Evolutionary conservation across 2,797 vertebrate species (phyloP), one percentile per base, ranked within the genome.

Genomic region (Microchirus variegatus): DNA sequence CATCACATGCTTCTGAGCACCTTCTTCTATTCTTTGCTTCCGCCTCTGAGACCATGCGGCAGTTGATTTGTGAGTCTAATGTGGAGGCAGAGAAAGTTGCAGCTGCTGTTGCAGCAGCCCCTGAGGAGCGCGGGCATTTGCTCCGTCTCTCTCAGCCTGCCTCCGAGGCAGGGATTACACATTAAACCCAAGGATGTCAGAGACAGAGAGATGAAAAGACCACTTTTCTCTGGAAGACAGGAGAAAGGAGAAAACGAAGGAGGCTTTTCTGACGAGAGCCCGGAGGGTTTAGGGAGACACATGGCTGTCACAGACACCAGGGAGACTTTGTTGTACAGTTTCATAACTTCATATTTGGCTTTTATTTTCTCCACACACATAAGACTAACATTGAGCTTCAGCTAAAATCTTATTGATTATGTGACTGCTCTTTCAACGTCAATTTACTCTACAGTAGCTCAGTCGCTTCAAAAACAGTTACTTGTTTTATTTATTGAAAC

Each of bases 31-130:
- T 75, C 65, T 35, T 51, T 48, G 62, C 43, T 12, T 60, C 70
- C 72, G 68, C 75, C 74, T 80, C 36, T 2, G 82, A 83, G 80
- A 77, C 69, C 19, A 49, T 16, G 59, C 14, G 16, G 59, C 56
- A 45, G 63, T 79, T 56, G 52, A 83, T 88, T 87, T 90, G 83
- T 77, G 81, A 88, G 77, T 90, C 85, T 88, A 87, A 90, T 87
- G 85, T 53, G 77, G 63, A 83, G 68, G 75, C 37, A 74, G 65
- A 77, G 68, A 72, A 81, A 73, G 80, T 67, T 81, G 83, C 73
- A 76, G 74, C 78, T 73, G 81, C 79, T 22, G 77, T 77, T 73
- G 81, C 79, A 18, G 77, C 78, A 71, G 75, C 75, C 79, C 66
- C 60, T 0, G 69, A 12, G 9, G 64, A 60, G 8, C 53, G 53